These are phyloP conservation scores for Lathronympha strigana DNA, from an alignment of 2,888 invertebrate species.

Conservation along the genomic window DNA sequence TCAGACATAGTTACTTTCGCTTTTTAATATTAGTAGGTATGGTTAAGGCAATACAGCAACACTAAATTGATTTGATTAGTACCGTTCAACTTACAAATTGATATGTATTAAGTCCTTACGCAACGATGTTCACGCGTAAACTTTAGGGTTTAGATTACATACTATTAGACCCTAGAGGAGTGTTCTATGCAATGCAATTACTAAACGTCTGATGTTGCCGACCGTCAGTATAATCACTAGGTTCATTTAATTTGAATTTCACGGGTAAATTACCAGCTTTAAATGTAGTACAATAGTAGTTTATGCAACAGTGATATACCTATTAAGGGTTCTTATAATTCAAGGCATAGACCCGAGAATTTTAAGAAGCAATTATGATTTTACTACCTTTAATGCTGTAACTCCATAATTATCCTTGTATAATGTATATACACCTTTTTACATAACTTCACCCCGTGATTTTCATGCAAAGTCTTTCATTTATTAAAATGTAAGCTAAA, in stretches of 20 bases:
- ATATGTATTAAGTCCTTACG: slow-evolving; percentile 7
- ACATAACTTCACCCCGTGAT: too few relatives aligned
- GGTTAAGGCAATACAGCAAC: neutral
- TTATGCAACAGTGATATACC: too few relatives aligned
- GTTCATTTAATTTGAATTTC: slow-evolving; percentile 46
- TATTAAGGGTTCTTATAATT: too few relatives aligned
- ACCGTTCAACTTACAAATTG: neutral
- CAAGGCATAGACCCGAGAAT: too few relatives aligned
- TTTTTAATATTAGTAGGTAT: too few relatives aligned
- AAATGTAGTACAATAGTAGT: slow-evolving; percentile 13
- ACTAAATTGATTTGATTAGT: neutral
- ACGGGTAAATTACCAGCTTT: slow-evolving; percentile 40
- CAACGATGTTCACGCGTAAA: slow-evolving; percentile 23
- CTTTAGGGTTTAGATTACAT: slow-evolving; percentile 28
- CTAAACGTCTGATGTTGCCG: slow-evolving; percentile 48
- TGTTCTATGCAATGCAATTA: slow-evolving; percentile 52
- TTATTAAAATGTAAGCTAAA: too few relatives aligned
- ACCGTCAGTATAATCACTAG: slow-evolving; percentile 45
- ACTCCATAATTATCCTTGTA: too few relatives aligned
- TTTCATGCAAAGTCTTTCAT: too few relatives aligned
- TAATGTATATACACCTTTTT: too few relatives aligned
- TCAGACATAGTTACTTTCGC: too few relatives aligned
- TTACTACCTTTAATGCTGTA: too few relatives aligned
- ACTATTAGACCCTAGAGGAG: slow-evolving; percentile 37
- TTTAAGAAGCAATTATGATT: too few relatives aligned